Conservation (phyloP, 2,797 vertebrate genomes). For the Phylloscopus collybita region DNA sequence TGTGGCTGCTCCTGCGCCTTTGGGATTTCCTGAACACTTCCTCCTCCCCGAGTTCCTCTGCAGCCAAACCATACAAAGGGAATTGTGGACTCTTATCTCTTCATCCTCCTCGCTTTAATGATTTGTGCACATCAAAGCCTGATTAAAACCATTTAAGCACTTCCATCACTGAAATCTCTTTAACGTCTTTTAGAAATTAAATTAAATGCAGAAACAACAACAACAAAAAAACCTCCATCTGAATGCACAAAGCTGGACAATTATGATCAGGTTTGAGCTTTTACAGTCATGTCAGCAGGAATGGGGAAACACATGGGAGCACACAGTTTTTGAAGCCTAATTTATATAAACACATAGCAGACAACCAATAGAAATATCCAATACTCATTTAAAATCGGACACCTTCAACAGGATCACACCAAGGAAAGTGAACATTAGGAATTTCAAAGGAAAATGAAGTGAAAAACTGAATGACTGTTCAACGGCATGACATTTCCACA, state of each 20-base stretch:
- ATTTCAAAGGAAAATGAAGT: neutral
- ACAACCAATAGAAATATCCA: neutral
- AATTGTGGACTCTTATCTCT: conserved; percentile 11
- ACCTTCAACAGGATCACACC: neutral
- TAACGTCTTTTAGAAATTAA: conserved; percentile 40
- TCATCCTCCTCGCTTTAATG: conserved; percentile 44
- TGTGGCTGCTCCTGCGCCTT: neutral
- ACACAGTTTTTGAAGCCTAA: accelerated
- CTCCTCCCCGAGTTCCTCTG: neutral
- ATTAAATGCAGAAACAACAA: conserved; percentile 11
- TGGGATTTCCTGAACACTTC: neutral
- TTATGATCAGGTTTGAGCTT: neutral
- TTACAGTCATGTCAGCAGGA: neutral
- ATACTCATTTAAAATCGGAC: neutral
- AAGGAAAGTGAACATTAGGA: neutral
- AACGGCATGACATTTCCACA: neutral
- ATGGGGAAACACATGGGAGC: neutral
- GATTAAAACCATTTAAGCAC: conserved; percentile 53
- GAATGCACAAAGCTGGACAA: neutral
- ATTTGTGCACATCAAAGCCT: conserved; percentile 57
- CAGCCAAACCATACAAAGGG: neutral
- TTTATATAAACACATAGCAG: neutral
- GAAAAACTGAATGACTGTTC: neutral
- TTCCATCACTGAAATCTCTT: conserved; percentile 29
- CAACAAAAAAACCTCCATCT: neutral